Base-by-base conservation (phyloP, 2,113 vertebrate genomes). In the Machaerirhynchus nigripectus region DNA sequence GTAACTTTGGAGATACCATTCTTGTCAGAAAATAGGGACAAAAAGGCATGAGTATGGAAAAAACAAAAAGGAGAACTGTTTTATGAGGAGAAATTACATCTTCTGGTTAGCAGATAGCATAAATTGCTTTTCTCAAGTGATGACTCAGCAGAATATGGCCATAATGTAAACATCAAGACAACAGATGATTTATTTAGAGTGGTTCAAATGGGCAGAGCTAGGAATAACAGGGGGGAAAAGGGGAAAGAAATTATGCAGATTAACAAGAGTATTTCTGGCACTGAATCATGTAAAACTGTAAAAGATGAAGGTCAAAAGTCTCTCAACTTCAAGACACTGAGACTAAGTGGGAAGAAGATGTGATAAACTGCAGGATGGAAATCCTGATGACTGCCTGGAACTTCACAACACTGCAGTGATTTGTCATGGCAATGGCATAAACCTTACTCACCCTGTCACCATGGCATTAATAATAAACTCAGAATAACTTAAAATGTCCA, bases 371-470 rank as follows among this genome's bases (percentile, higher is more conserved):
- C 3, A 1, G 53, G 64, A 77, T n/a, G 56, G 76, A 81, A 7
- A 4, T 78, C 46, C 18, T 19, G 28, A 33, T 53, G 55, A 74
- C 40, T 85, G 50, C 2, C 3, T 70, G 71, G 70, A 87, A 73
- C 67, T 73, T 65, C 82, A 84, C 56, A 84, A n/a, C 1, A 7
- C 47, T 81, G 55, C 64, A 80, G 47, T 52, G 60, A 91, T 95
- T 90, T 75, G 75, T 95, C 85, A 75, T 30, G 56, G 47, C 79
- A 68, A 49, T 37, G 63, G 63, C 76, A 64, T 44, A 60, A 96
- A 85, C 71, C 47, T 94, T 88, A 77, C 28, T 95, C 93, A 95
- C 70, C 49, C 75, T 85, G 64, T 86, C 87, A 96, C 76, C 56
- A 24, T 37, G 52, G 86, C 10, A 3, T 92, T 88, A 96, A 86